These are phyloP conservation scores for Clarias fuscus DNA, from an alignment of 2,797 vertebrate species.

Conservation along the genomic window DNA sequence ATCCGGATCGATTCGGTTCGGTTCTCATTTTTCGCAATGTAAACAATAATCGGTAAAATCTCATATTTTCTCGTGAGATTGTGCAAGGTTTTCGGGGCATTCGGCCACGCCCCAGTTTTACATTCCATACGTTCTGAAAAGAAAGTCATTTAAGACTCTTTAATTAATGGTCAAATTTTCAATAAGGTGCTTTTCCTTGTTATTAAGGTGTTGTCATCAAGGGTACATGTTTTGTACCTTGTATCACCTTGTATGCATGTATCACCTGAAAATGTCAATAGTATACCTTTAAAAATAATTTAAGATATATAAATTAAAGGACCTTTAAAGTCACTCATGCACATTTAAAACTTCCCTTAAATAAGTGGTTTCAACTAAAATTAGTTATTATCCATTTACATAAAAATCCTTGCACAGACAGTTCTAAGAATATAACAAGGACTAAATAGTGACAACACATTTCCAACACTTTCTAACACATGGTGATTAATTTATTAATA, in stretches of 20 bases:
- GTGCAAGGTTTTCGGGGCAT: slow-evolving; percentile 67
- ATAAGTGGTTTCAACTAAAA: neutral
- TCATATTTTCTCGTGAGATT: slow-evolving; percentile 93
- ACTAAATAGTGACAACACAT: neutral
- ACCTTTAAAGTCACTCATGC: neutral
- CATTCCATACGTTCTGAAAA: neutral
- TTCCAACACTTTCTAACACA: neutral
- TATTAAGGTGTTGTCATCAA: neutral
- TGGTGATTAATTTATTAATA: neutral
- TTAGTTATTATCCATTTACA: neutral
- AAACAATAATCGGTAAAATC: slow-evolving; percentile 91
- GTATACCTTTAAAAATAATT: neutral
- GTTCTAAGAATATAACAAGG: neutral
- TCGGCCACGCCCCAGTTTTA: slow-evolving; percentile 65
- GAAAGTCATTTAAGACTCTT: neutral
- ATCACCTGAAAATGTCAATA: neutral
- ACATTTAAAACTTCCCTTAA: neutral
- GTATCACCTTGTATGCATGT: too few species aligned
- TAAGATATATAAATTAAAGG: neutral
- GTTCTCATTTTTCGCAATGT: slow-evolving; percentile 83
- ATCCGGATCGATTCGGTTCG: slow-evolving; percentile 91
- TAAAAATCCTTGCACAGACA: neutral
- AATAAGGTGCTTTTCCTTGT: slow-evolving; percentile 3
- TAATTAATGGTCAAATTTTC: neutral
- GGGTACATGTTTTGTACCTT: too few species aligned